Base-by-base conservation (phyloP, 2,797 vertebrate species). In the Argya squamiceps region DNA sequence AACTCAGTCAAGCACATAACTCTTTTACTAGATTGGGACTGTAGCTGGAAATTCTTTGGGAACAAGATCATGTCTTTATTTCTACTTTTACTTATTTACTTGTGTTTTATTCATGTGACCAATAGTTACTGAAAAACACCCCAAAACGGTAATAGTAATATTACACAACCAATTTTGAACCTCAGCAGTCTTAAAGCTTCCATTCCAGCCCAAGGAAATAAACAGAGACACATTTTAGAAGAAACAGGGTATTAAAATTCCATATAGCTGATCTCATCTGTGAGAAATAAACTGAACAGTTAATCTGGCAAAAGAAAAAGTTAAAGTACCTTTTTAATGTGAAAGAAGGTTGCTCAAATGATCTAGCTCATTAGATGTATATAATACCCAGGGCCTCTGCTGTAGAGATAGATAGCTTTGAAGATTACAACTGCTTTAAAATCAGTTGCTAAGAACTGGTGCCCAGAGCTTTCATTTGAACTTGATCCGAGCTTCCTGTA, bases 401-500 rank as follows among this genome's bases (percentile, higher is more conserved):
- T 89, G 63, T 59, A 52, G 78, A 95, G 93, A 93, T 92, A 85
- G 96, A 97, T 96, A 95, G 80, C 95, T 96, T 97, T 97, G 95
- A 96, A 97, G 95, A 96, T 88, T 93, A 85, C 84, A 96, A 34
- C 37, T 75, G 70, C 94, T 92, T 96, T 92, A 94, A 96, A 96
- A 97, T 90, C 95, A 88, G n/a, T 91, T 96, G 87, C 78, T 96
- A 81, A 90, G 94, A 96, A 88, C 53, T 71, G 79, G 49, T 95
- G 93, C 89, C 93, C 88, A 69, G 73, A 93, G 84, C 52, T 97
- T 95, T 95, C 93, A 95, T 96, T 89, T 96, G 91, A 97, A 97
- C 93, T 96, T 97, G 96, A 97, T 97, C 96, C 64, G 32, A 47
- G 79, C 88, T 97, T 97, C 96, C 93, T 96, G 95, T 94, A 47